Evolutionary conservation across 1,140 invertebrate species (phyloP), one percentile per base, ranked within the genome.

Genomic region (Arion vulgaris): DNA sequence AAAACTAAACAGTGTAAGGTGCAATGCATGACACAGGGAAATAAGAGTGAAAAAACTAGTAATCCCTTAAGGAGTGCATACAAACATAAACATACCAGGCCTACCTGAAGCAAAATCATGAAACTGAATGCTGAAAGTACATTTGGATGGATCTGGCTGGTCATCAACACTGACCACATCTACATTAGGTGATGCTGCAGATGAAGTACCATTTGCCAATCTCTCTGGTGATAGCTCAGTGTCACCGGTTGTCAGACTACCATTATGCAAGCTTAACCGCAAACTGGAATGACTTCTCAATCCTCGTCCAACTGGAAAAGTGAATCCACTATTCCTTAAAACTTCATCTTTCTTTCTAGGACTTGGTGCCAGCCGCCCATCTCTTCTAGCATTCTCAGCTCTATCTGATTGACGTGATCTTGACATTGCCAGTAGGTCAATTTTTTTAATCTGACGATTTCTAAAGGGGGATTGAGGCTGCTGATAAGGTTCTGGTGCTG

Each of bases 91-190:
- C 15, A 15, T 45, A 15, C 5, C 41, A 11, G 34, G 28, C 68
- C 39, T 39, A 81, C 80, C 80, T 81, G 69, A 19, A 17, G 41
- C 41, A 57, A 80, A 80, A n/a, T 80, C 78, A 72, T 80, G 78
- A 53, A 81, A 81, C 69, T 81, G 80, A 53, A 81, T 74, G 71
- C 80, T 81, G 49, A 81, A 73, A 17, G 49, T 81, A 51, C 71
- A 81, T 28, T 74, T 81, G 41, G 80, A 53, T 19, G 69, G 69
- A 34, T 81, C 80, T 26, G 69, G 41, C 51, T 73, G 80, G 23
- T 81, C 80, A 66, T 81, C 80, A 45, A 81, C 71, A 74, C 80
- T 81, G 15, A 81, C 80, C n/a, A 81, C 80, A 74, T 81, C 80
- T 28, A 81, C 62, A 45, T 81, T 81, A 1, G 80, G 80, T 49